phyloP scores from a whole-genome alignment of 2,797 vertebrate genomes.

The Pseudochromis fuscus region DNA sequence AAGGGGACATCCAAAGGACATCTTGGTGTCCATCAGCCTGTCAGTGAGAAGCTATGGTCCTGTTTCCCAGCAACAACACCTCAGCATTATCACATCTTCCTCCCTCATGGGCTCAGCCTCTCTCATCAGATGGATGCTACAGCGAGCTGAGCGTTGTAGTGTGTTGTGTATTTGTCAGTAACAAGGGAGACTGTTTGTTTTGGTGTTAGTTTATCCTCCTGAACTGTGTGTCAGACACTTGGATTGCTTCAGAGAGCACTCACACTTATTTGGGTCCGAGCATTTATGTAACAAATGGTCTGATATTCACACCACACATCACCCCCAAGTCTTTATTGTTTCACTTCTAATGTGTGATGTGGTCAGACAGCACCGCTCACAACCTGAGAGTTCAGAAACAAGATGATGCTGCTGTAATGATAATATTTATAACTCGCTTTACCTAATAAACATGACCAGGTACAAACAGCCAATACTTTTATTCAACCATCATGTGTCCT shows the following conservation, averaged over 20 bases:
- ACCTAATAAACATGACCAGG: not conserved
- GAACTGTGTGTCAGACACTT: not conserved
- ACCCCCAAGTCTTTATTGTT: not conserved
- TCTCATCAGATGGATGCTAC: not conserved
- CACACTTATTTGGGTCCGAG: not conserved
- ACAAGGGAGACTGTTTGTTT: no score
- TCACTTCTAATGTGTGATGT: not conserved
- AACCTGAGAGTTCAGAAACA: not conserved
- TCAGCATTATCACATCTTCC: not conserved
- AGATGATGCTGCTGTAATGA: not conserved
- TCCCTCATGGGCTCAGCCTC: not conserved
- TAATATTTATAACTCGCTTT: not conserved
- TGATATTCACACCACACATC: not conserved
- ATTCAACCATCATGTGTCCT: constrained; percentile 9
- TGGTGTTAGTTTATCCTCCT: constrained; percentile 8
- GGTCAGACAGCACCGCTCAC: not conserved
- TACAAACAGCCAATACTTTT: constrained; percentile 40
- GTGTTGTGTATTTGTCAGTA: no score
- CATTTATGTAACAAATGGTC: not conserved
- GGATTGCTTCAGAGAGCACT: not conserved
- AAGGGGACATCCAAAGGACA: not conserved
- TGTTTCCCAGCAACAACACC: not conserved
- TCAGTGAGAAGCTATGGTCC: not conserved
- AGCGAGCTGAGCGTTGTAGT: not conserved
- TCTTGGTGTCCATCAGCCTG: no score